These are phyloP conservation scores for Mercenaria mercenaria DNA, from an alignment of 1,140 invertebrate species.

Conservation along the genomic window DNA sequence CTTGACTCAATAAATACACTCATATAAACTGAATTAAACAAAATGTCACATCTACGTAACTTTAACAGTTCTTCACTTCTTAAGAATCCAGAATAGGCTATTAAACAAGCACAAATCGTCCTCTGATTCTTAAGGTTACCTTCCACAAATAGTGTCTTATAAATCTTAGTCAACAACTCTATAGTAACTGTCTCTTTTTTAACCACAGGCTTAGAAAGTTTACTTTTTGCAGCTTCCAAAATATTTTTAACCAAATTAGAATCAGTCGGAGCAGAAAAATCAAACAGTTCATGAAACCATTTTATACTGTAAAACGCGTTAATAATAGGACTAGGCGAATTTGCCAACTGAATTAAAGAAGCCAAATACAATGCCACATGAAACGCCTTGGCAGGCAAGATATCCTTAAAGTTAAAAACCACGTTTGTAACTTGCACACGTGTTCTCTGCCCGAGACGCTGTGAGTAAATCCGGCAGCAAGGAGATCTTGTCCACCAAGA, in stretches of 20 bases:
- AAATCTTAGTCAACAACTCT: too few species aligned
- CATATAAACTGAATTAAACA: conserved; percentile 7
- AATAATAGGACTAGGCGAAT: neutral
- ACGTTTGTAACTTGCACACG: conserved; percentile 14
- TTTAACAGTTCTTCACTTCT: conserved; percentile 34
- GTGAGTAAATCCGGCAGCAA: conserved; percentile 33
- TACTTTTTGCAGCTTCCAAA: conserved; percentile 30
- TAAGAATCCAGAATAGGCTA: conserved; percentile 32
- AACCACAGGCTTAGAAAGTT: neutral
- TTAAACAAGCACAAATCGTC: conserved; percentile 27
- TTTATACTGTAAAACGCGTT: too few species aligned
- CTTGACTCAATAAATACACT: conserved; percentile 40
- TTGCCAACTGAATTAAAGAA: conserved; percentile 1
- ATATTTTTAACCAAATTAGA: conserved; percentile 42
- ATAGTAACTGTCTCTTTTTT: conserved; percentile 54
- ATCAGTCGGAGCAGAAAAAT: conserved; percentile 26
- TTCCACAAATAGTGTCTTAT: neutral
- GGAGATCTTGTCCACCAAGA: conserved; percentile 32
- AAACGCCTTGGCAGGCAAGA: conserved; percentile 48
- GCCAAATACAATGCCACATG: conserved; percentile 12
- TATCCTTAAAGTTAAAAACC: conserved; percentile 38
- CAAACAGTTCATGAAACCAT: too few species aligned
- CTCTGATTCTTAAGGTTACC: conserved; percentile 47
- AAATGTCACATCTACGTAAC: neutral
- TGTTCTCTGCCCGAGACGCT: conserved; percentile 17